Evolutionary conservation across 2,113 vertebrate species (phyloP).

Genomic region (Acrocephalus arundinaceus): DNA sequence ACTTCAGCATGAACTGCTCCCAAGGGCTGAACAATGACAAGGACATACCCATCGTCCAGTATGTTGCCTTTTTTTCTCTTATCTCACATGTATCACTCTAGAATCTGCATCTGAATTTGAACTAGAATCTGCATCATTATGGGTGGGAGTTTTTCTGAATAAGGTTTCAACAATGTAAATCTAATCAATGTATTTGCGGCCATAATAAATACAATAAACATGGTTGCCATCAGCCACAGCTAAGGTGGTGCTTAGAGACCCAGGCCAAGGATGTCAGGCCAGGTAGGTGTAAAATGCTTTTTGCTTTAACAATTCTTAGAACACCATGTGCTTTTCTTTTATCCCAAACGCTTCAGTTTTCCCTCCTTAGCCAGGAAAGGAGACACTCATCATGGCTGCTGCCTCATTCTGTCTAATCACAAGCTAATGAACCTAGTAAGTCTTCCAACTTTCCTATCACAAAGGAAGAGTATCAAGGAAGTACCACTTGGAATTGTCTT

Average conservation of each 20-base stretch:
- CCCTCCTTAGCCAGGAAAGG: neutral
- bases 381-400: neutral
- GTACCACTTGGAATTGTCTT: neutral
- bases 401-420: neutral
- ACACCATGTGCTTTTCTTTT: rapidly evolving
- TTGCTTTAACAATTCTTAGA: neutral
- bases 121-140: neutral
- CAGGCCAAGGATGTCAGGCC: neutral
- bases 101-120: neutral
- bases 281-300: neutral
- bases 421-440: neutral
- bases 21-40: neutral
- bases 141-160: neutral
- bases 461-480: neutral
- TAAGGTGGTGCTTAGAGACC: neutral
- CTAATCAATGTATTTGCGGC: neutral
- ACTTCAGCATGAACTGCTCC: neutral
- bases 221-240: rapidly evolving
- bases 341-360: neutral
- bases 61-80: neutral
- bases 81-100: neutral
- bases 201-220: neutral
- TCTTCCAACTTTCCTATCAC: neutral
- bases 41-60: no score
- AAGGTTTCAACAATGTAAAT: neutral